A percentile compares a stretch with the other conserved stretches of the same genome.
Evolutionary conservation across 2,797 vertebrate species (phyloP).

Genomic region (Ceryle rudis): DNA sequence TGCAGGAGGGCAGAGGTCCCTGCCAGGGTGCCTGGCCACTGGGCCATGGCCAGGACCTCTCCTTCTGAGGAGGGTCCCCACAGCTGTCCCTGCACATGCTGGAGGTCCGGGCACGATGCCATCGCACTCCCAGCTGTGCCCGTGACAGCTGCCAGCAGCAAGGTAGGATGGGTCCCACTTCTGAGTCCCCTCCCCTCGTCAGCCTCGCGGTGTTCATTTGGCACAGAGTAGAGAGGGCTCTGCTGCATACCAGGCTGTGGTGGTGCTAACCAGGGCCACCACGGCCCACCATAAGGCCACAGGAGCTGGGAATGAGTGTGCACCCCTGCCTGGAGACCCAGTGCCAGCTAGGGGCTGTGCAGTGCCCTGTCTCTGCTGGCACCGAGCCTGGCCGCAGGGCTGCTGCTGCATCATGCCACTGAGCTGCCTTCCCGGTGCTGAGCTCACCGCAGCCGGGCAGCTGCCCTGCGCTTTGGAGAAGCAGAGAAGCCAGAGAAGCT

Average conservation of each 20-base stretch:
- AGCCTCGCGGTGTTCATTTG: rapidly evolving
- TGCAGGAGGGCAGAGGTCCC: rapidly evolving
- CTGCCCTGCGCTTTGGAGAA: not conserved
- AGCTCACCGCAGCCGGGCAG: not conserved
- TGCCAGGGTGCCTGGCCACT: not conserved
- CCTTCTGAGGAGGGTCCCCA: not conserved
- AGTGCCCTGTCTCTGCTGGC: not conserved
- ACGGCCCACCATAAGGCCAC: not conserved
- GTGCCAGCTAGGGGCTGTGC: not conserved
- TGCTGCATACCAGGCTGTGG: rapidly evolving
- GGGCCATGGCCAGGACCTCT: not conserved
- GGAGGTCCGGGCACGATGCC: not conserved
- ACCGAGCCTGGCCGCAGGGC: rapidly evolving
- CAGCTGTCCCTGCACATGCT: not conserved
- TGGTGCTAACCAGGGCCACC: not conserved
- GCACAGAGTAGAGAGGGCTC: not conserved
- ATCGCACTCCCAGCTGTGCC: not conserved
- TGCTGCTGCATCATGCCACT: constrained; percentile 5
- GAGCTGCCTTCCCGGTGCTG: not conserved
- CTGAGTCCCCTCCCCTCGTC: not conserved
- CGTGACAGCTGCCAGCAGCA: not conserved
- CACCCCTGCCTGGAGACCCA: not conserved
- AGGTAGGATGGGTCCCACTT: rapidly evolving
- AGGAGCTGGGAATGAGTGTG: not conserved
- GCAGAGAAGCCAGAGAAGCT: not conserved